Conservation (phyloP, 2,113 vertebrate species). For the Pelobates fuscus region DNA sequence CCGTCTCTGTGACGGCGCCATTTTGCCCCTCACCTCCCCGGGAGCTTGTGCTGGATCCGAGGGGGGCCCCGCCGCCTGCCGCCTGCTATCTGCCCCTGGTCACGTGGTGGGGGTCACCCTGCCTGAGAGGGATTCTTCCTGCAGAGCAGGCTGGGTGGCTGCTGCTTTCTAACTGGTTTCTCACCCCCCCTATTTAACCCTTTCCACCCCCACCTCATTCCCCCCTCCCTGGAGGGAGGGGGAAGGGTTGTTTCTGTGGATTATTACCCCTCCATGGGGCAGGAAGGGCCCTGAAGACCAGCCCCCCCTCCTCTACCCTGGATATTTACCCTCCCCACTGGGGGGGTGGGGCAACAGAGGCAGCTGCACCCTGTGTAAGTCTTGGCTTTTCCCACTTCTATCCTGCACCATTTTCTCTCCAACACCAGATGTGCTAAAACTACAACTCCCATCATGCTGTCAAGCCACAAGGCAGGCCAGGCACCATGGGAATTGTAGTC, state of each 20-base stretch:
- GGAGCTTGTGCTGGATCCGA: conserved; percentile 15
- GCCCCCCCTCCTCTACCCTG: too few relatives aligned
- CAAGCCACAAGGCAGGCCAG: too few relatives aligned
- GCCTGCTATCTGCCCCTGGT: neutral
- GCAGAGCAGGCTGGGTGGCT: too few relatives aligned
- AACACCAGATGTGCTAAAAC: too few relatives aligned
- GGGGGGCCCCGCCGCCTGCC: conserved; percentile 12
- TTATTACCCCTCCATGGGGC: neutral
- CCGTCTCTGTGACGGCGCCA: conserved; percentile 46
- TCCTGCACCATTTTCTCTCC: too few relatives aligned
- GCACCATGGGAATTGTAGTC: too few relatives aligned
- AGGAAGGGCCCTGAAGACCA: neutral
- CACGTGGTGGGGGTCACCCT: neutral
- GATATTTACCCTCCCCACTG: neutral
- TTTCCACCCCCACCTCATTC: conserved; percentile 8
- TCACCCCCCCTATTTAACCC: neutral
- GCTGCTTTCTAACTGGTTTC: neutral
- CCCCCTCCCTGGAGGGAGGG: conserved; percentile 18
- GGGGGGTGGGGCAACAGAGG: conserved; percentile 5
- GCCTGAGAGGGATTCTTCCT: too few relatives aligned
- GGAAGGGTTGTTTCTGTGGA: neutral
- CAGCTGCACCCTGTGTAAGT: conserved; percentile 33
- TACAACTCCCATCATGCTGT: too few relatives aligned
- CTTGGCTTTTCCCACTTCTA: neutral
- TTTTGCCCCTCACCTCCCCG: conserved; percentile 41